phyloP scores from a whole-genome alignment of 2,797 vertebrate species.

The Periparus ater region DNA sequence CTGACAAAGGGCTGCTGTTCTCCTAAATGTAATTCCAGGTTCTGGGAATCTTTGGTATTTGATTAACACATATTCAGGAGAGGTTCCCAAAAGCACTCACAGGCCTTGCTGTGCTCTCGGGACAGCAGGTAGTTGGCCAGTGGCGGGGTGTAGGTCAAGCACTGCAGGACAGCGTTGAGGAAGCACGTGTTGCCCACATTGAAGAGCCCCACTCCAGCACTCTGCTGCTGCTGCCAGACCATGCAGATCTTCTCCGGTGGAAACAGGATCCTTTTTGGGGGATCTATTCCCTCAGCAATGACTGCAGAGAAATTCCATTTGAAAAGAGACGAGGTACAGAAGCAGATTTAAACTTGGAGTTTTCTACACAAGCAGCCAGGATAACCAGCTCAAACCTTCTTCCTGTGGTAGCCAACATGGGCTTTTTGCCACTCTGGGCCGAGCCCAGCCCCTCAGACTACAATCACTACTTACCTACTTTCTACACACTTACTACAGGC shows the following conservation, averaged over 20 bases:
- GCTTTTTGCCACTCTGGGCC: too few relatives aligned
- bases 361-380: neutral
- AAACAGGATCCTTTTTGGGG: constrained; percentile 87
- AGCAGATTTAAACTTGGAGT: too few relatives aligned
- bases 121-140: constrained; percentile 78
- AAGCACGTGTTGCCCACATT: constrained; percentile 93
- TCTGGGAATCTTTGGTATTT: neutral
- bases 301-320: constrained; percentile 53
- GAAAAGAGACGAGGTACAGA: rapidly evolving
- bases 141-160: constrained; percentile 89
- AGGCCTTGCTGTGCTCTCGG: neutral
- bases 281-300: constrained; percentile 83
- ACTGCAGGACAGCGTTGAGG: constrained; percentile 90
- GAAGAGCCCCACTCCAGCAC: constrained; percentile 88
- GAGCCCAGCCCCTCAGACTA: too few relatives aligned
- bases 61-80: neutral
- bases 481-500: too few relatives aligned
- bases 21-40: neutral
- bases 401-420: too few relatives aligned
- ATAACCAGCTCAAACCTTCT: neutral
- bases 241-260: constrained; percentile 85
- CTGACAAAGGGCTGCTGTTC: neutral
- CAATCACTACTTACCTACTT: too few relatives aligned
- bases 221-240: constrained; percentile 86
- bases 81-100: neutral